These are phyloP conservation scores for Mesopsocus fuscifrons DNA, from an alignment of 2,888 invertebrate genomes.

Conservation along the genomic window DNA sequence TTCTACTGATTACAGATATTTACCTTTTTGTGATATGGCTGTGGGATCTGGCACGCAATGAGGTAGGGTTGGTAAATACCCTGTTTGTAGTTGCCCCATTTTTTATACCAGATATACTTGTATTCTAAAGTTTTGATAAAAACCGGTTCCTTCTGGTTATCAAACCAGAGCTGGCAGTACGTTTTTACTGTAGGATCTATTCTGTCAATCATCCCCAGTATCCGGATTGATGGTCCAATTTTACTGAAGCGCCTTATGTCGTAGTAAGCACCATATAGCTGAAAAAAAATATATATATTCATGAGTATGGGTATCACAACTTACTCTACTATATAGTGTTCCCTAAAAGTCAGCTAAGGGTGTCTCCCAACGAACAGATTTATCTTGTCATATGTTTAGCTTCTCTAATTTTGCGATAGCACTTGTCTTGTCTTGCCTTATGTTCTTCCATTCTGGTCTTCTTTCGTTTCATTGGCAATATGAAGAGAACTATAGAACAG, in stretches of 20 bases:
- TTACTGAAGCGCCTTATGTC: conserved; percentile 59
- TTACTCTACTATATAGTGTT: no score
- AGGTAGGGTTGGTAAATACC: conserved; percentile 81
- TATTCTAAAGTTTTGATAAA: conserved; percentile 70
- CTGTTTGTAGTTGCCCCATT: conserved; percentile 88
- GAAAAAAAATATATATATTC: no score
- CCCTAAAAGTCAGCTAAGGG: no score
- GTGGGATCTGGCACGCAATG: conserved; percentile 72
- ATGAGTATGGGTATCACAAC: no score
- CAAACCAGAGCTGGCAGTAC: conserved; percentile 80
- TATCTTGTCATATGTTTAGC: no score
- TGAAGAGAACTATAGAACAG: no score
- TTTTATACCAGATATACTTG: conserved; percentile 85
- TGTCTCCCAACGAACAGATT: no score
- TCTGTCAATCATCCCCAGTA: conserved; percentile 76
- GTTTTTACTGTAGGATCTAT: conserved; percentile 67
- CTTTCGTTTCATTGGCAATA: no score
- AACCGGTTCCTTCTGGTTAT: conserved; percentile 60
- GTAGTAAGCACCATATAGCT: conserved; percentile 76
- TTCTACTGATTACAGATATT: no score
- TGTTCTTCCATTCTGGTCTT: neutral
- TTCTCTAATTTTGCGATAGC: no score
- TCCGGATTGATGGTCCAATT: conserved; percentile 64
- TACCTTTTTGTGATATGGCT: conserved; percentile 41
- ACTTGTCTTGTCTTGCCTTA: neutral